Evolutionary conservation across 1,140 invertebrate genomes (phyloP).

Genomic region (Sinella curviseta): DNA sequence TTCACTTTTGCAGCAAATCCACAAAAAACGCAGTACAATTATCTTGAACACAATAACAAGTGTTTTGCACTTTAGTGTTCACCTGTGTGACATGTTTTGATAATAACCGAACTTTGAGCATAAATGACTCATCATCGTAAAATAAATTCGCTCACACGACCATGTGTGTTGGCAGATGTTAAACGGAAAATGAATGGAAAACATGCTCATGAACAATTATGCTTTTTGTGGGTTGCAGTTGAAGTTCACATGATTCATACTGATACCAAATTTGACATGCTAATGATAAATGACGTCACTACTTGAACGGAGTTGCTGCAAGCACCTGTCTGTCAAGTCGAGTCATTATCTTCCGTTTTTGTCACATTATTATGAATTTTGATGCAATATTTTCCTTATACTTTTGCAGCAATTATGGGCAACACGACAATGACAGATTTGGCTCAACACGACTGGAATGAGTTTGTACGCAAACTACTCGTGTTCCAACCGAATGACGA

Average conservation of each 20-base stretch:
- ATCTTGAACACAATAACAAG: background rate
- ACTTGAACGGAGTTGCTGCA: no score
- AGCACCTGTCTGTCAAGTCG: no score
- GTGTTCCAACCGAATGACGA: conserved; percentile 27
- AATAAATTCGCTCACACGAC: no score
- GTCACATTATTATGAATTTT: background rate
- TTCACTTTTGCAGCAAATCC: background rate
- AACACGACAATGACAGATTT: conserved; percentile 37
- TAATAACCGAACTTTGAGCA: no score
- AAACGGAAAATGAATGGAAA: no score
- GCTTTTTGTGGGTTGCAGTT: background rate
- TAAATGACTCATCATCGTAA: no score
- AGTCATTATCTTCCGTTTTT: no score
- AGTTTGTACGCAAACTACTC: conserved; percentile 30
- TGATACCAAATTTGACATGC: no score
- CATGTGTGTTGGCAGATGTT: no score
- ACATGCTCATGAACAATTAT: no score
- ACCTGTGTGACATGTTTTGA: no score
- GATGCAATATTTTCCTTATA: background rate
- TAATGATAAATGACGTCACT: no score
- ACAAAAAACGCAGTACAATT: background rate
- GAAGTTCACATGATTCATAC: background rate
- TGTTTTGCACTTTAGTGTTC: background rate
- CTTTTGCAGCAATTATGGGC: conserved; percentile 31
- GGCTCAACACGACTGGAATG: conserved; percentile 28